These are phyloP conservation scores for Rhinichthys klamathensis DNA, from an alignment of 2,113 vertebrate species.

Conservation along the genomic window DNA sequence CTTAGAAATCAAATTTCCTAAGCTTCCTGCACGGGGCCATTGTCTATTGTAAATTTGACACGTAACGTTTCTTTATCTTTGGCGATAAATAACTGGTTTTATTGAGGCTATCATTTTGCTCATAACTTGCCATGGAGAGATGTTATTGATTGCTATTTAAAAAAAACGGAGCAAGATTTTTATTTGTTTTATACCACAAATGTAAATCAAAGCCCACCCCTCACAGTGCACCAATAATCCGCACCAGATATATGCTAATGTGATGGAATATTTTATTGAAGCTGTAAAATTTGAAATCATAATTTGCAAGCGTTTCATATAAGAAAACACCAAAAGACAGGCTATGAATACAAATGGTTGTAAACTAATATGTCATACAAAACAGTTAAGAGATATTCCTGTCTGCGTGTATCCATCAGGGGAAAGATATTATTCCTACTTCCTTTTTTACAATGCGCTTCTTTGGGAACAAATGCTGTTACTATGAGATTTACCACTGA, in stretches of 20 bases:
- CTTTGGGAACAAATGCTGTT: neutral
- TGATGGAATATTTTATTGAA: conserved; percentile 78
- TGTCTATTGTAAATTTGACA: conserved; percentile 44
- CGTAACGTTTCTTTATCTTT: conserved; percentile 58
- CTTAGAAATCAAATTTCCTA: neutral
- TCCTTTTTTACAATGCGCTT: neutral
- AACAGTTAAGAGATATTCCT: conserved; percentile 38
- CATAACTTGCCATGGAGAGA: conserved; percentile 72
- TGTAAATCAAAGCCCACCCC: conserved; percentile 74
- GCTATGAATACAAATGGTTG: conserved; percentile 77
- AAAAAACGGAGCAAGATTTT: conserved; percentile 68
- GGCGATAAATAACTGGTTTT: conserved; percentile 76
- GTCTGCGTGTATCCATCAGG: neutral
- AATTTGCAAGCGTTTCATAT: conserved; percentile 76
- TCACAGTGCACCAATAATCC: conserved; percentile 67
- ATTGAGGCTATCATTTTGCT: conserved; percentile 71
- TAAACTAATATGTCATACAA: conserved; percentile 60
- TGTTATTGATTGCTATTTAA: conserved; percentile 68
- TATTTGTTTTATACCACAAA: conserved; percentile 71
- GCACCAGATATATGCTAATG: conserved; percentile 76
- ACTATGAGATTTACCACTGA: neutral
- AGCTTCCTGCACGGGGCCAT: conserved; percentile 27
- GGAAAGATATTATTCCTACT: neutral
- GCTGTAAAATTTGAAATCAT: conserved; percentile 79
- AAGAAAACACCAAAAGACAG: conserved; percentile 73